A percentile compares a stretch with the other conserved stretches of the same genome.
Conservation (phyloP, 1,140 invertebrate genomes). For the Lepidotrigona ventralis region DNA sequence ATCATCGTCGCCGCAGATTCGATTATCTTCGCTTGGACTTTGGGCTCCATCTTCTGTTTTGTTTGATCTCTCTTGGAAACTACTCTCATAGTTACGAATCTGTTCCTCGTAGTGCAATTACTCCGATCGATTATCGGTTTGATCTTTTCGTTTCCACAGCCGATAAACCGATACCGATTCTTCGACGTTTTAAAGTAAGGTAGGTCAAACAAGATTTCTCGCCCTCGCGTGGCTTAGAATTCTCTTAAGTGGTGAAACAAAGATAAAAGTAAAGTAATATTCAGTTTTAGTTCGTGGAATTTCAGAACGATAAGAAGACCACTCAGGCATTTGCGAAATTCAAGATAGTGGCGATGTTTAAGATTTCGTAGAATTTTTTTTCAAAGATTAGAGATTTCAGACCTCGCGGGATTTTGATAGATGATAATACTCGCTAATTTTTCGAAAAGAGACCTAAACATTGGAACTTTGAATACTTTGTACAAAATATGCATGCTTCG, state of each 20-base stretch:
- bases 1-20: constrained; percentile 24
- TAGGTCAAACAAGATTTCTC: not conserved
- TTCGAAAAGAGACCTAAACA: no score
- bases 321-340: no score
- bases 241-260: not conserved
- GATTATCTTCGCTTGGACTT: constrained; percentile 38
- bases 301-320: no score
- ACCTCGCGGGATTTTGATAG: no score
- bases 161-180: not conserved
- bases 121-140: not conserved
- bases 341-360: no score
- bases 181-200: not conserved
- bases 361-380: no score
- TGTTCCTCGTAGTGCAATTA: not conserved
- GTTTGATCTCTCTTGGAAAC: constrained; percentile 9
- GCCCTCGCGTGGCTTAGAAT: not conserved
- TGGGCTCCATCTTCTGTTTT: constrained; percentile 1
- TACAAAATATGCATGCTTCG: no score
- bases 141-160: not conserved
- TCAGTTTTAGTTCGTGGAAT: no score
- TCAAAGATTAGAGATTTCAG: no score
- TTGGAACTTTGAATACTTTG: no score
- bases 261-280: not conserved
- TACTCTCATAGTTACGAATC: not conserved
- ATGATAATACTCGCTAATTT: no score